Base-by-base conservation (phyloP, 30 jellyfish, hydroid and myxozoan genomes). In the Aurelia sp. region DNA sequence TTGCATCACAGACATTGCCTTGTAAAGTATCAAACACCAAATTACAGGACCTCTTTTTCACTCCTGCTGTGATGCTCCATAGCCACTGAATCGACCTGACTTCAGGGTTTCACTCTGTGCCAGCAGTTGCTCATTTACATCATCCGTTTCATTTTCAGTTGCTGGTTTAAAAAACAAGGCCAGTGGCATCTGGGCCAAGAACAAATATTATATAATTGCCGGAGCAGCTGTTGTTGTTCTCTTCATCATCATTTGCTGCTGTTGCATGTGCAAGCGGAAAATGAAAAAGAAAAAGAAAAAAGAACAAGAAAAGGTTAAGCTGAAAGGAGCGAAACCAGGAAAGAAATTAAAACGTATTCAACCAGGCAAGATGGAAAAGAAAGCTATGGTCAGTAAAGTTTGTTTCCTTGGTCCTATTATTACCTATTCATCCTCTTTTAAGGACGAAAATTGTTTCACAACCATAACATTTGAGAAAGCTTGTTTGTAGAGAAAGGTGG, bases 221-320 rank as follows among this genome's bases (percentile, higher is more conserved):
- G 97, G 92, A 40, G 58, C 67, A 16, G 96, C 73, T 11, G 98
- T 91, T 33, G 92, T 71, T 62, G 52, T 87, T 13, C 70, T 92
- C 37, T 59, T 92, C 57, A 44, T 87, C 86, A 66, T 92, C 62
- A 76, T 84, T 59, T 84, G 93, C 76, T 86, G 97, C 77, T 76
- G 88, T 70, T 86, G 96, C 76, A 80, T 96, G 22, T 68, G 78
- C n/a, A 48, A 89, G 2, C 66, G 91, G 52, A 93, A 92, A 65
- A 61, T 76, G 92, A 89, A 79, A 90, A 87, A 88, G 95, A 92
- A 92, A 71, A 86, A 92, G 96, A 91, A 85, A 44, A 87, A 87
- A 40, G 82, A 92, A 2, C 77, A 35, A 1, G 98, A 87, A 62
- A 92, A 92, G 62, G 74, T 86, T 67, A 87, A 87, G 41, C 50